These are phyloP conservation scores for Hippoglossus stenolepis DNA, from an alignment of 2,113 vertebrate genomes.

Conservation along the genomic window DNA sequence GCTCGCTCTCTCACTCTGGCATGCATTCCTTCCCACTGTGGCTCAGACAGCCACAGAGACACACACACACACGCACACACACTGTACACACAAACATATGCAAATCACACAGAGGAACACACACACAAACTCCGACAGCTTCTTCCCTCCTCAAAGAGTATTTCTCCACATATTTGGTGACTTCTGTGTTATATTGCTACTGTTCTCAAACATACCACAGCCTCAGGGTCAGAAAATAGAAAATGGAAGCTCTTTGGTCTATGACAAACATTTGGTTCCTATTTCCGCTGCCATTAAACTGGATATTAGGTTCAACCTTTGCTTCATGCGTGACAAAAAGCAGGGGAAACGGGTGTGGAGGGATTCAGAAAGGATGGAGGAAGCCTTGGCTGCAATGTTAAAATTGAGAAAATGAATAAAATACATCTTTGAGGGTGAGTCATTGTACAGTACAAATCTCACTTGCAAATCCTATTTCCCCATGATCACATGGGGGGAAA, in stretches of 20 bases:
- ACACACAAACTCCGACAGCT: slow-evolving; percentile 4
- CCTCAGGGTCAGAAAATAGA: not conserved
- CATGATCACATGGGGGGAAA: slow-evolving; percentile 10
- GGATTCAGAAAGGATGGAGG: slow-evolving; percentile 14
- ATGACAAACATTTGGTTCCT: not conserved
- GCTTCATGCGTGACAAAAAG: not conserved
- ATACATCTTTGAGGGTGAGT: slow-evolving; percentile 22
- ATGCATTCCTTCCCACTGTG: slow-evolving; percentile 51
- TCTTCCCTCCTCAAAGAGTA: not conserved
- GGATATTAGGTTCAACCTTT: slow-evolving; percentile 2
- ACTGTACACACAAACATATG: slow-evolving; percentile 4
- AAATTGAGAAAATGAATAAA: slow-evolving; percentile 21
- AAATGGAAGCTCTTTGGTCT: not conserved
- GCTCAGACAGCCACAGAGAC: slow-evolving; percentile 38
- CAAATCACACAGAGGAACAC: not conserved
- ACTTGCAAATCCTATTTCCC: slow-evolving; percentile 32
- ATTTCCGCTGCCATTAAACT: slow-evolving; percentile 14
- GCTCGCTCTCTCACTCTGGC: slow-evolving; percentile 55
- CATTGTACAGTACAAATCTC: slow-evolving; percentile 7
- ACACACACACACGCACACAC: slow-evolving; percentile 4
- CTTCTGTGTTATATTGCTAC: not conserved
- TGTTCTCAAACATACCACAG: not conserved
- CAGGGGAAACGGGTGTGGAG: slow-evolving; percentile 1
- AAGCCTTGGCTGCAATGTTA: too few relatives aligned
- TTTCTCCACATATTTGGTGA: slow-evolving; percentile 7